Evolutionary conservation across 2,888 invertebrate genomes (phyloP).

Genomic region (Nysson spinosus): DNA sequence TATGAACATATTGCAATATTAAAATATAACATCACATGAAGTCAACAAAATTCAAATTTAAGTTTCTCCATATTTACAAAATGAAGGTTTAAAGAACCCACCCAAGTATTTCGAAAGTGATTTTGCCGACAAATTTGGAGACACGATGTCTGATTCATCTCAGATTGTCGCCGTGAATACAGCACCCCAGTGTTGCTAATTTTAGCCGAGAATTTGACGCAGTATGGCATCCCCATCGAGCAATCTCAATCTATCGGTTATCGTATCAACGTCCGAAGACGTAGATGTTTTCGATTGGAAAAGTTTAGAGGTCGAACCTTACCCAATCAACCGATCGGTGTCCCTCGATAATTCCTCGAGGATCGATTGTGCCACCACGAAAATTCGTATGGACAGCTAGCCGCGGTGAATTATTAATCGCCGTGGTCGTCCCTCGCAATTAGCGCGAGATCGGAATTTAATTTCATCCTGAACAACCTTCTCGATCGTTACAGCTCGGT

Average conservation of each 20-base stretch:
- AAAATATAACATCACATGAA: no score
- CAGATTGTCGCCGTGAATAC: no score
- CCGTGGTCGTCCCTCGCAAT: slow-evolving; percentile 39
- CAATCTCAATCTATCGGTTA: not conserved
- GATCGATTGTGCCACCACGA: slow-evolving; percentile 41
- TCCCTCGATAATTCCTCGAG: slow-evolving; percentile 41
- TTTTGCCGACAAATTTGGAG: no score
- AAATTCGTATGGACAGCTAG: slow-evolving; percentile 35
- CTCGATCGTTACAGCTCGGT: slow-evolving; percentile 4
- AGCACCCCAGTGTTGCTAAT: not conserved
- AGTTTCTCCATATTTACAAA: no score
- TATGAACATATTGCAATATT: no score
- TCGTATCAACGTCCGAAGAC: not conserved
- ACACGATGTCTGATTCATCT: no score
- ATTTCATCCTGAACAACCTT: slow-evolving; percentile 28
- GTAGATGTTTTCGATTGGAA: slow-evolving; percentile 8
- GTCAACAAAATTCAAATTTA: no score
- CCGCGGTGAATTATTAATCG: slow-evolving; percentile 54
- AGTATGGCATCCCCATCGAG: not conserved
- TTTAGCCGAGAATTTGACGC: not conserved
- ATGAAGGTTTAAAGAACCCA: no score
- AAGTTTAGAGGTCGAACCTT: slow-evolving; percentile 22
- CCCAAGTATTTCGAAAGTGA: no score
- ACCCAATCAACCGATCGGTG: slow-evolving; percentile 14
- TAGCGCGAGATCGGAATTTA: slow-evolving; percentile 51